These are phyloP conservation scores for Acleris literana DNA, from an alignment of 2,888 invertebrate genomes.

Conservation along the genomic window DNA sequence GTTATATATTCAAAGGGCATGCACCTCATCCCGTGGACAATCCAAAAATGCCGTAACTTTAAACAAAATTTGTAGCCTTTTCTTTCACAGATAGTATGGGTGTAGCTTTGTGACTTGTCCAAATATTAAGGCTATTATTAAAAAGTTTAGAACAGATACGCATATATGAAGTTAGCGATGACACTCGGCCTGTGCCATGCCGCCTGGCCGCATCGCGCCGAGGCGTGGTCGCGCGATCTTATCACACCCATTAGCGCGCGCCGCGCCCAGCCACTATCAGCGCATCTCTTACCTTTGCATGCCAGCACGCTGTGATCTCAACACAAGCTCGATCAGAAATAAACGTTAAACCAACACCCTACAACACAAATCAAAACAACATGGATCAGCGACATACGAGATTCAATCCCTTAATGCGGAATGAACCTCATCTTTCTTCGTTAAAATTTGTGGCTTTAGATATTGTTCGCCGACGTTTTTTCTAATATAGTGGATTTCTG, in stretches of 20 bases:
- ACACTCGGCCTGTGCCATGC: conserved; percentile 24
- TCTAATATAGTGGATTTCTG: conserved; percentile 57
- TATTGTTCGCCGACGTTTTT: conserved; percentile 62
- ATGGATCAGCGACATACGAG: conserved; percentile 38
- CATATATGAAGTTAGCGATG: conserved; percentile 12
- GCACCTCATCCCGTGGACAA: no score
- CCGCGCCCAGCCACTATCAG: conserved; percentile 75
- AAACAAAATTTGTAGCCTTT: no score
- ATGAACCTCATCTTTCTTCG: conserved; percentile 58
- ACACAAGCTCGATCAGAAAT: conserved; percentile 38
- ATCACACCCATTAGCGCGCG: conserved; percentile 77
- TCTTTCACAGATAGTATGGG: no score
- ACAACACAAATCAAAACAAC: conserved; percentile 44
- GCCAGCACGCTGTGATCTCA: conserved; percentile 53
- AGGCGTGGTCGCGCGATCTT: conserved; percentile 79
- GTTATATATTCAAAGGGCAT: no score
- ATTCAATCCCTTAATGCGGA: conserved; percentile 39
- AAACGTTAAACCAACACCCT: conserved; percentile 39
- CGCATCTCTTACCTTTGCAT: conserved; percentile 59
- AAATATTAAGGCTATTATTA: no score
- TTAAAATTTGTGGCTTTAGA: conserved; percentile 55
- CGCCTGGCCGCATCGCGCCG: conserved; percentile 43
- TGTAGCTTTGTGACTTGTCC: no score
- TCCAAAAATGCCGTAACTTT: no score
- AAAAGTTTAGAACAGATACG: no score